Conservation (phyloP, 2,113 vertebrate species). For the Callaeas wilsoni region DNA sequence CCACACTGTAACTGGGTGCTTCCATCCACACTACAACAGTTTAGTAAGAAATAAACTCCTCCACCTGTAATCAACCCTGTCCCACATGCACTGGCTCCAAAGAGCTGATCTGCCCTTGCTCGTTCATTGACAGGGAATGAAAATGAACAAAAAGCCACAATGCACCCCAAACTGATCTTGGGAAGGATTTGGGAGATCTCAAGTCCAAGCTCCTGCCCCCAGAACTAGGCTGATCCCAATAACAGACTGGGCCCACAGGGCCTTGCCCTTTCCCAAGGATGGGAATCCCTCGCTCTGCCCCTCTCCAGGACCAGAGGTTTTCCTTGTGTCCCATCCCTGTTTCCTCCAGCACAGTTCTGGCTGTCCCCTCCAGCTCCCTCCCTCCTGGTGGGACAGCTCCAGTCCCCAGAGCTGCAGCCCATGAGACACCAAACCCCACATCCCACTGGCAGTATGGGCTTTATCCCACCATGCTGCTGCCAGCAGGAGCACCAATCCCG, state of each 20-base stretch:
- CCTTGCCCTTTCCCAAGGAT: not conserved
- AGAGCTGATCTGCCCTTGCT: not conserved
- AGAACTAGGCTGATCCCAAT: not conserved
- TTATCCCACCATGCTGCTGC: not conserved
- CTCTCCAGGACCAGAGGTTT: not conserved
- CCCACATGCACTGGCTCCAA: fast-evolving
- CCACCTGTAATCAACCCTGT: not conserved
- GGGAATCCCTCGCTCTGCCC: not conserved
- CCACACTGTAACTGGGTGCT: fast-evolving
- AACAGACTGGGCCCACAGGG: not conserved
- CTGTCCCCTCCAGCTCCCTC: not conserved
- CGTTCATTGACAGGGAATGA: not conserved
- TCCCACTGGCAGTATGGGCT: fast-evolving
- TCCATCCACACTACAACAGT: not conserved
- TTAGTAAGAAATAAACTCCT: not conserved
- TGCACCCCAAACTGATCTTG: not conserved
- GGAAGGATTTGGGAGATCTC: not conserved
- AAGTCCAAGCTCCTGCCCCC: not conserved
- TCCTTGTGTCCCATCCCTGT: not conserved
- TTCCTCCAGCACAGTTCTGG: not conserved
- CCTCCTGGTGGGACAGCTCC: not conserved
- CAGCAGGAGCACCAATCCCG: not conserved
- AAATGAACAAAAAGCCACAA: not conserved
- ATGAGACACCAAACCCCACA: fast-evolving
- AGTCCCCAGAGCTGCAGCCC: not conserved